phyloP scores from a whole-genome alignment of 2,113 vertebrate species.

The Scatophagus argus region DNA sequence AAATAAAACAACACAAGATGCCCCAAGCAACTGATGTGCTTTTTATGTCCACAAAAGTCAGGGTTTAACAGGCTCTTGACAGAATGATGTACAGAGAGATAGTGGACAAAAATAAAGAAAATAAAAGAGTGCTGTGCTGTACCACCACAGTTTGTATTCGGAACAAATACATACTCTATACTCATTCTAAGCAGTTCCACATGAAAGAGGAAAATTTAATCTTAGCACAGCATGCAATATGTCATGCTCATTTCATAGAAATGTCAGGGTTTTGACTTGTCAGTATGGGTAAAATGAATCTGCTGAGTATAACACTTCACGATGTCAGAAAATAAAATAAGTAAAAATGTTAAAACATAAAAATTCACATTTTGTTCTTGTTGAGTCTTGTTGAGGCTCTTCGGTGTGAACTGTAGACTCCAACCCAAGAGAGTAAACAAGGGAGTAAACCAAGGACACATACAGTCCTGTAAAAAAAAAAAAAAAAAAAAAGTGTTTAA shows the following conservation, averaged over 20 bases:
- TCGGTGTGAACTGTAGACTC: background rate
- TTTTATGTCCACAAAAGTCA: background rate
- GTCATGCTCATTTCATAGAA: background rate
- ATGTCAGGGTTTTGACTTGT: background rate
- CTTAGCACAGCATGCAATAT: background rate
- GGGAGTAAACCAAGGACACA: background rate
- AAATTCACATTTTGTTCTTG: background rate
- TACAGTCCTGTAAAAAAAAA: background rate
- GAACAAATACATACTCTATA: background rate
- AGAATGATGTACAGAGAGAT: no score
- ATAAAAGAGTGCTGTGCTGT: background rate
- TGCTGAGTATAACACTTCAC: no score
- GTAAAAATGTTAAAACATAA: background rate
- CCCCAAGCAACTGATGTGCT: background rate
- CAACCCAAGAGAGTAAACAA: background rate
- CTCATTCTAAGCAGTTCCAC: background rate
- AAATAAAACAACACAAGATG: background rate
- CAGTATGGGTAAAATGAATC: background rate
- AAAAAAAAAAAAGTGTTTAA: no score
- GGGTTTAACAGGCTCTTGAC: no score
- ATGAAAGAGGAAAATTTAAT: background rate
- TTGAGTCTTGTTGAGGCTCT: background rate
- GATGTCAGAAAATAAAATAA: no score
- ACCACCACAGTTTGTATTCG: background rate
- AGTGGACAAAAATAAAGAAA: background rate